Percentiles rank a stretch among this genome's conserved stretches.
Evolutionary conservation across 1,140 invertebrate genomes (phyloP).

Genomic region (Apis mellifera): DNA sequence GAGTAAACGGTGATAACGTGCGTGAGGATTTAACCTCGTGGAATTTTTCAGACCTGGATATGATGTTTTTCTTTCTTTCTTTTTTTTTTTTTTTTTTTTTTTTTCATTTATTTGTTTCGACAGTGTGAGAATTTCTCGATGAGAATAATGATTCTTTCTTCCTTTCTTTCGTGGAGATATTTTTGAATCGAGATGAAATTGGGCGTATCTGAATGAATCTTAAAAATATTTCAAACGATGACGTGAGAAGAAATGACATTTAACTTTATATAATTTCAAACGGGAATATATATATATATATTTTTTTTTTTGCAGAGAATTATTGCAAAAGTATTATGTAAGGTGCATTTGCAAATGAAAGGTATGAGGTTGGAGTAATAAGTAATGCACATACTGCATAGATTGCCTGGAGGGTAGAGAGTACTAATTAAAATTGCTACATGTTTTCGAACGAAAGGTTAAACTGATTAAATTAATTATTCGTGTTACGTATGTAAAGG

Average conservation of each 20-base stretch:
- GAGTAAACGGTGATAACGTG: neutral
- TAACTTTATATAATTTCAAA: no score
- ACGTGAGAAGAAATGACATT: no score
- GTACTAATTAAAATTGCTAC: constrained; percentile 13
- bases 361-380: neutral
- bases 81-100: no score
- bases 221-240: no score
- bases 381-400: no score
- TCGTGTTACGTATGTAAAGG: neutral
- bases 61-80: no score
- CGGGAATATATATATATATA: no score
- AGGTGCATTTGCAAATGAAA: neutral
- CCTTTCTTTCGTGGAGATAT: neutral
- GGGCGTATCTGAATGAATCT: no score
- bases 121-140: no score
- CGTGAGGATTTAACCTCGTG: neutral
- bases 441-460: neutral
- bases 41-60: neutral
- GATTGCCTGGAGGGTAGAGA: neutral
- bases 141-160: neutral
- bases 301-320: no score
- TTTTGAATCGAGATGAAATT: neutral
- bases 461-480: neutral
- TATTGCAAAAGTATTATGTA: neutral
- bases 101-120: no score